Evolutionary conservation across 2,888 invertebrate species (phyloP), one percentile per base, ranked within the genome.

Genomic region (Hesperia comma): DNA sequence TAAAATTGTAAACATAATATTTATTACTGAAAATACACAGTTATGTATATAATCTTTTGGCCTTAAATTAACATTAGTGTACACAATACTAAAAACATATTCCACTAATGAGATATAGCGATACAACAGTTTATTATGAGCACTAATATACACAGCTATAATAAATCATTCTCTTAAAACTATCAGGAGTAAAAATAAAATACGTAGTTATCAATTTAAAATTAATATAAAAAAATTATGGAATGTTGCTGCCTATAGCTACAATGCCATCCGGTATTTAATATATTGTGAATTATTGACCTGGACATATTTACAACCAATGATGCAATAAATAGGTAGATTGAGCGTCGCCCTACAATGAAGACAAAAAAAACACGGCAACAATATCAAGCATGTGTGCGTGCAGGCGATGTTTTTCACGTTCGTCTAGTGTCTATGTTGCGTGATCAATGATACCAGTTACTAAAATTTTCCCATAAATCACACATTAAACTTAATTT

Each of bases 1-100:
- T 49, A 68, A n/a, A 68, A 60, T 60, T 85, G 84, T 85, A 86
- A 90, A 90, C 86, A 88, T 90, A 88, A 82, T 84, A 86, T 90
- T 90, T 90, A 90, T 90, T 88, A 85, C 80, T 75, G 78, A 87
- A 90, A 91, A 90, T 91, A 92, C 90, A 91, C 89, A 89, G 82
- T 86, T 83, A 87, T 90, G 90, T 91, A 90, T 92, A 90, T 53
- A n/a, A 53, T 90, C 86, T 87, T 92, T 92, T 90, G 90, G 90
- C 90, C 90, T 88, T 90, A 90, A 76, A 83, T 80, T 87, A 87
- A 86, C 87, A 91, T 90, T 89, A 90, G 89, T 89, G 86, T 87
- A 88, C 74, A 86, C 82, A 87, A 86, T 87, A 87, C 82, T 85
- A 83, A 80, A 85, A 85, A 80, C 81, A 79, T 83, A 85, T 82